Evolutionary conservation across 2,797 vertebrate species (phyloP).

Genomic region (Protosalanx chinensis): DNA sequence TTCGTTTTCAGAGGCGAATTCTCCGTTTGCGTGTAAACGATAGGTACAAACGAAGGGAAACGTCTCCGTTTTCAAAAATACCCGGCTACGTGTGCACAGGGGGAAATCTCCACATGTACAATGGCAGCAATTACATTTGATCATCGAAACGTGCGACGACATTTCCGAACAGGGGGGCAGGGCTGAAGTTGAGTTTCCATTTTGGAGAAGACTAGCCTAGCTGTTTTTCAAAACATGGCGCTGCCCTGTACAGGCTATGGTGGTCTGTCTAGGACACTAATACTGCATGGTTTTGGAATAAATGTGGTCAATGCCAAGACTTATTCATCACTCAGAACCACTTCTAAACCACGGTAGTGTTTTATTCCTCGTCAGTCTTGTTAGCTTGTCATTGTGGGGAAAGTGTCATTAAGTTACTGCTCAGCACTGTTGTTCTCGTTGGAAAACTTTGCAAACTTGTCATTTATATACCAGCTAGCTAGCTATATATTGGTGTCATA

Average conservation of each 20-base stretch:
- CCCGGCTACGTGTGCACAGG: no score
- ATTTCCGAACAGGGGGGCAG: neutral
- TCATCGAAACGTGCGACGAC: neutral
- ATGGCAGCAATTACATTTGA: no score
- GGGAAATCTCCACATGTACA: no score
- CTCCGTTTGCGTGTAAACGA: no score
- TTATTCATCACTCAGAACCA: conserved; percentile 21
- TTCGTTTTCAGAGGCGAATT: no score
- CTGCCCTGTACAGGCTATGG: conserved; percentile 56
- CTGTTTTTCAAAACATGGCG: conserved; percentile 64
- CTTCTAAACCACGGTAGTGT: conserved; percentile 54
- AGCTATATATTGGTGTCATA: no score
- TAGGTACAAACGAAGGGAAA: no score
- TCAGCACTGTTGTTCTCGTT: neutral
- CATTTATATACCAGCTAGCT: no score
- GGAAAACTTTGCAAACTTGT: no score
- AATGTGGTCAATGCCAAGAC: conserved; percentile 35
- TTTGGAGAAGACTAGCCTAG: no score
- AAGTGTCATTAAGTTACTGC: neutral
- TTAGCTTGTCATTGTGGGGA: neutral
- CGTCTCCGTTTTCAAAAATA: no score
- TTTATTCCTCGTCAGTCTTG: neutral
- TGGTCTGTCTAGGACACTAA: conserved; percentile 54
- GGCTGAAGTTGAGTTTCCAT: neutral
- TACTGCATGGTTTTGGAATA: conserved; percentile 43